Evolutionary conservation across 2,113 vertebrate species (phyloP), one percentile per base, ranked within the genome.

Genomic region (Takifugu flavidus): DNA sequence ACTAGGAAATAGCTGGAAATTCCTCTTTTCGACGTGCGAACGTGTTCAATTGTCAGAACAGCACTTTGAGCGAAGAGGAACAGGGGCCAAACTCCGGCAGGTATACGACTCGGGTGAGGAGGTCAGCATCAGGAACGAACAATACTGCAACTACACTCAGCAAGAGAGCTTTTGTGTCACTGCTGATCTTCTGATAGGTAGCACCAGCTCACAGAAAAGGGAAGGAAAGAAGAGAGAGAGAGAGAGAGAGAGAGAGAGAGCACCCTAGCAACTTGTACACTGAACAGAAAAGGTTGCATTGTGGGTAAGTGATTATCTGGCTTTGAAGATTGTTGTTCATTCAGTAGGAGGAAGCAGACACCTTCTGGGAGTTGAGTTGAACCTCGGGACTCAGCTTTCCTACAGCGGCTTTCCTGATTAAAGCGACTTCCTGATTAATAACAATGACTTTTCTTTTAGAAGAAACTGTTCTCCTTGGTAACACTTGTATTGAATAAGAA

Each of bases 291-390:
- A 62, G 67, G 88, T 90, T 88, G 87, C 86, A 84, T 87, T 84
- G 85, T 89, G 88, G 82, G 82, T 75, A 66, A 77, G 64, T 83
- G 85, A 94, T 89, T 85, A 91, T 92, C 93, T 89, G 88, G 86
- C 91, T 83, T 82, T 76, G 70, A 77, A 85, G 89, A 86, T 86
- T 84, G 89, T 86, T 83, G 86, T 91, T 90, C 86, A 84, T 91
- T 82, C 82, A 90, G 87, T 70, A 83, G 49, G 59, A 80, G 54
- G 65, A 76, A 71, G 70, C 60, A 43, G 79, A 76, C 49, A 53
- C 56, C 80, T 50, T 67, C 68, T 55, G 58, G 72, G 63, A 74
- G 63, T 71, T 71, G 27, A 59, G 54, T 61, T 39, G 65, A 65
- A 65, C 51, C 65, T 70, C 70, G 28, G 67, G 29, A 59, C 64